Evolutionary conservation across 2,797 vertebrate species (phyloP), one percentile per base, ranked within the genome.

Genomic region (Cygnus olor): DNA sequence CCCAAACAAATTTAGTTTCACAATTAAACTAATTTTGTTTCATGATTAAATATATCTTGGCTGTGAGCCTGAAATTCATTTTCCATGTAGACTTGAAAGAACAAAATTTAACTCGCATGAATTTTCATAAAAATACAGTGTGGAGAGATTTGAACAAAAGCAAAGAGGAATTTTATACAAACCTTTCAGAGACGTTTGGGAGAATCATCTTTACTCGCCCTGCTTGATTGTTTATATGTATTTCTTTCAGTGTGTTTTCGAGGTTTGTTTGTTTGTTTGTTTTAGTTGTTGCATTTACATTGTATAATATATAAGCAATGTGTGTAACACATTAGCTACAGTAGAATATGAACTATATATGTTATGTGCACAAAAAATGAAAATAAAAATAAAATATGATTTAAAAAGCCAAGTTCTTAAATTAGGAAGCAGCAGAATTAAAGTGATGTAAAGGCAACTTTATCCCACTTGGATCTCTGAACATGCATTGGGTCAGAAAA

Each of bases 11-110:
- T 94, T 72, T 64, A 79, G 69, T 85, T 93, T 93, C 87, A 79
- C 0, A 0, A 93, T 93, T 96, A 91, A 92, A 91, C 89, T 94
- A 94, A 94, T 96, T 95, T 95, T 70, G 27, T 91, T 95, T 91
- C 82, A 53, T 95, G 80, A 94, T 96, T 92, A 93, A 93, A 95
- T 68, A 40, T 57, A 38, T 70, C 82, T 96, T 97, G 95, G 94
- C 95, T 93, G 64, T 4, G 2, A 93, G 95, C 94, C 95, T 88
- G 82, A 95, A 97, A 93, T 86, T 91, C 87, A 93, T 80, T 95
- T 96, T 95, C 92, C 66, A 73, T 92, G 88, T 95, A 93, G 51
- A 92, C 70, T 93, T 91, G 70, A 96, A 96, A 91, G 92, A 94
- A 69, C 24, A 89, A 90, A 96, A 97, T 72, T 90, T 94, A 92